Evolutionary conservation across 1,140 invertebrate species (phyloP).

Genomic region (Lineus longissimus): DNA sequence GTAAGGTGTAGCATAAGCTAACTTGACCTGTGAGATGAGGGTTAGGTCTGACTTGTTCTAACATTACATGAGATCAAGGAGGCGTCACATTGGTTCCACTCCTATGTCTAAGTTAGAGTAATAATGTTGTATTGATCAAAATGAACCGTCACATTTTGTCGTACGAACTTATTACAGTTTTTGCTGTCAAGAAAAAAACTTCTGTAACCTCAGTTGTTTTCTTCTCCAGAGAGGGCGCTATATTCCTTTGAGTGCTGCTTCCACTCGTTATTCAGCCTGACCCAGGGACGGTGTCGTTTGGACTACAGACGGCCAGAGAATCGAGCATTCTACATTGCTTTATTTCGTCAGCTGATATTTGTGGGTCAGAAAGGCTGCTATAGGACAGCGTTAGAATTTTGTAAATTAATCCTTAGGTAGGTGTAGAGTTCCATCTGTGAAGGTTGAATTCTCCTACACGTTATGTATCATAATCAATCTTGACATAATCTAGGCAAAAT

Average conservation of each 20-base stretch:
- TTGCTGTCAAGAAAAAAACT: too few species aligned
- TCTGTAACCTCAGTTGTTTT: too few species aligned
- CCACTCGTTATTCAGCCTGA: slow-evolving; percentile 76
- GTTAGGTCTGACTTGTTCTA: too few species aligned
- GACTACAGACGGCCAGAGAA: slow-evolving; percentile 82
- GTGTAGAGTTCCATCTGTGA: background rate
- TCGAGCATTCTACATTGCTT: slow-evolving; percentile 74
- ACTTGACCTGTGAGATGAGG: too few species aligned
- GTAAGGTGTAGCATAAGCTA: slow-evolving; percentile 23
- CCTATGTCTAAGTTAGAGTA: too few species aligned
- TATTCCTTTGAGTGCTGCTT: slow-evolving; percentile 74
- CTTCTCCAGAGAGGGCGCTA: slow-evolving; percentile 66
- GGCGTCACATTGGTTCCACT: too few species aligned
- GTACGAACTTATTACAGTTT: too few species aligned
- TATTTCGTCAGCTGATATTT: slow-evolving; percentile 81
- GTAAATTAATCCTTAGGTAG: slow-evolving; percentile 55
- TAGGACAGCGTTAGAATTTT: slow-evolving; percentile 56
- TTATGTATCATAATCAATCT: too few species aligned
- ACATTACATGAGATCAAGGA: too few species aligned
- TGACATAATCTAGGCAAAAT: too few species aligned
- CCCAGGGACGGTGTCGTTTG: slow-evolving; percentile 69
- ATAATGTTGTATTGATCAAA: too few species aligned
- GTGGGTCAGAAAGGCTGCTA: slow-evolving; percentile 69
- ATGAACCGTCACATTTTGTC: too few species aligned
- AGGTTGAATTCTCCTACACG: background rate